A percentile compares a stretch with the other conserved stretches of the same genome.
Evolutionary conservation across 2,888 invertebrate species (phyloP).

Genomic region (Nephrotoma guestfalica): DNA sequence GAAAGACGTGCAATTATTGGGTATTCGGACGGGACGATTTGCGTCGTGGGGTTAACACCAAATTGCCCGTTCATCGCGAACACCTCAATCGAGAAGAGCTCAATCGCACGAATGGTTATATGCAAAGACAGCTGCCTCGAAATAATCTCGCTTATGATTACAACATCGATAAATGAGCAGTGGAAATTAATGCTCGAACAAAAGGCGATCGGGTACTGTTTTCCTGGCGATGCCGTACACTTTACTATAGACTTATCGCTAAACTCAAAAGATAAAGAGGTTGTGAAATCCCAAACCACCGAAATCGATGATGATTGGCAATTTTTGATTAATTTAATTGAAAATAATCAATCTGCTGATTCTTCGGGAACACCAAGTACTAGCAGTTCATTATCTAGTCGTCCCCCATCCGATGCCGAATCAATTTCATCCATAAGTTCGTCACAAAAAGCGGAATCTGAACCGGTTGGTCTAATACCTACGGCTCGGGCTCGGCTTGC

Average conservation of each 20-base stretch:
- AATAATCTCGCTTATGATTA: slow-evolving; percentile 45
- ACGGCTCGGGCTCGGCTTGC: slow-evolving; percentile 41
- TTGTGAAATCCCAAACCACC: neutral
- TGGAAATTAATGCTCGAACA: slow-evolving; percentile 74
- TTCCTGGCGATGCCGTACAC: slow-evolving; percentile 36
- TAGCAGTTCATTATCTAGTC: neutral
- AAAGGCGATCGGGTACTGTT: slow-evolving; percentile 55
- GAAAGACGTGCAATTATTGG: slow-evolving; percentile 55
- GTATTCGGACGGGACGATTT: slow-evolving; percentile 45
- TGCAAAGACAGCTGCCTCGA: slow-evolving; percentile 50
- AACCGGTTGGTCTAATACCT: slow-evolving; percentile 23
- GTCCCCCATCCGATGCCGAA: neutral
- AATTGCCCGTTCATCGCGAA: slow-evolving; percentile 34
- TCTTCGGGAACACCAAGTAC: slow-evolving; percentile 1
- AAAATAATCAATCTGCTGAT: neutral
- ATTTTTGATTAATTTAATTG: slow-evolving; percentile 26
- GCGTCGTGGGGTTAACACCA: slow-evolving; percentile 30
- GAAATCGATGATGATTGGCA: slow-evolving; percentile 24
- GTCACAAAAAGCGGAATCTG: slow-evolving; percentile 14
- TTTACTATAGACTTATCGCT: neutral
- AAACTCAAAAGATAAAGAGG: neutral
- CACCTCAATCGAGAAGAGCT: slow-evolving; percentile 27
- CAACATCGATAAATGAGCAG: slow-evolving; percentile 56
- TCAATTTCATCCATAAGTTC: neutral
- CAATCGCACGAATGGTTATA: slow-evolving; percentile 34